Base-by-base conservation (phyloP, 2,888 invertebrate species). In the Scotopteryx bipunctaria region DNA sequence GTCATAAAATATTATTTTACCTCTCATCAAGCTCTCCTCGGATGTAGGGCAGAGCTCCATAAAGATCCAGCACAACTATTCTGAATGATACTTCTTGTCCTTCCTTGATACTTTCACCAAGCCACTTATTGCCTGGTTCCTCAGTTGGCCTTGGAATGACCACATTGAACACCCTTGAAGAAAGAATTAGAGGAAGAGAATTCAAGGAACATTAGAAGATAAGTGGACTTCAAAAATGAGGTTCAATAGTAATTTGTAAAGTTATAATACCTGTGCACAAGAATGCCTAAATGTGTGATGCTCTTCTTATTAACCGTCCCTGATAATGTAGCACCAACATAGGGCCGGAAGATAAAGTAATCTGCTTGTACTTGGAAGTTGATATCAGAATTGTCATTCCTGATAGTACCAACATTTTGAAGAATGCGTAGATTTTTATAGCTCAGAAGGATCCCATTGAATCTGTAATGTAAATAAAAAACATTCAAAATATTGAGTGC, bases 251-350 rank as follows among this genome's bases (percentile, higher is more conserved):
- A n/a, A n/a, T n/a, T n/a, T n/a, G n/a, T n/a, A n/a, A n/a, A n/a
- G n/a, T n/a, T n/a, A n/a, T n/a, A n/a, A n/a, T n/a, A 90, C 90
- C 88, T 91, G 71, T 95, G 94, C 0, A 95, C 92, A 42, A 95
- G 84, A 58, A 94, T 91, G 2, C 93, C 93, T 49, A 95, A 81
- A 80, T 95, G 94, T 61, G 93, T 93, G 23, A 83, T 76, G 59
- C 92, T 92, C 59, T 92, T 93, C 73, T 94, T 94, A 70, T 93
- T 94, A 0, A 95, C 93, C 59, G 93, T 73, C 5, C 94, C 95
- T 71, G 87, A 91, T 36, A 95, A 72, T 21, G 78, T 85, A 53
- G 91, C 91, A 2, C 93, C 94, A 38, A 93, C 78, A 72, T 81
- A 74, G 6, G 95, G 95, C 58, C 88, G 91, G 70, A 90, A 90